phyloP scores from a whole-genome alignment of 2,113 vertebrate genomes.

The Formicarius rufipectus region DNA sequence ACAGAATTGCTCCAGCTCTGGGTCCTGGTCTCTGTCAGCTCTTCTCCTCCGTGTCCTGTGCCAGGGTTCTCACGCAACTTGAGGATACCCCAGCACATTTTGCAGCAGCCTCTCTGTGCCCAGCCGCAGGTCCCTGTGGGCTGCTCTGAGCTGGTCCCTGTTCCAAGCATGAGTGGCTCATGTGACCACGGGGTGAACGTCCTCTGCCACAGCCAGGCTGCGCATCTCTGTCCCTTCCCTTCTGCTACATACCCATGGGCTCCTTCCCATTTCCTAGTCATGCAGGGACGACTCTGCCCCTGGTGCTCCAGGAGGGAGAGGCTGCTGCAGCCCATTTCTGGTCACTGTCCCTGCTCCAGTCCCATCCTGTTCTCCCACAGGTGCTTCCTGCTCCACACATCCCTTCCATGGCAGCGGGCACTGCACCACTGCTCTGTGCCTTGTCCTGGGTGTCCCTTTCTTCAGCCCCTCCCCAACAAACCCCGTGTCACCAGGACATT shows the following conservation, averaged over 20 bases:
- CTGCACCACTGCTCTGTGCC: background rate
- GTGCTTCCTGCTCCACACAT: rapidly evolving
- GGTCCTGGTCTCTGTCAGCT: background rate
- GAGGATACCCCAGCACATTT: rapidly evolving
- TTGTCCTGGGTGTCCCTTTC: background rate
- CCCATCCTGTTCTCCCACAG: background rate
- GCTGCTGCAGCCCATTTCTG: background rate
- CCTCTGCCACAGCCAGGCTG: background rate
- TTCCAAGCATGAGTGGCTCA: background rate
- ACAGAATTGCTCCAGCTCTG: background rate
- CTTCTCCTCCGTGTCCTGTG: background rate
- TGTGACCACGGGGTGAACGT: rapidly evolving
- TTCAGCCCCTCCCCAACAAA: background rate
- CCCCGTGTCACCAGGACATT: background rate
- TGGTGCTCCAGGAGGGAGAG: background rate
- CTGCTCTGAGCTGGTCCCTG: background rate
- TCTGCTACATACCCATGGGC: rapidly evolving
- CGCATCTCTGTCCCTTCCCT: background rate
- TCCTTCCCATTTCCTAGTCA: background rate
- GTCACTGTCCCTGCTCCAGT: background rate
- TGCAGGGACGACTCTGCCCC: background rate
- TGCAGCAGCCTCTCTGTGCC: background rate
- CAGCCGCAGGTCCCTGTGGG: background rate
- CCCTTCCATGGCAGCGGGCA: background rate
- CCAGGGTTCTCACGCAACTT: background rate